phyloP scores from a whole-genome alignment of 2,113 vertebrate species.

The Ascaphus truei region DNA sequence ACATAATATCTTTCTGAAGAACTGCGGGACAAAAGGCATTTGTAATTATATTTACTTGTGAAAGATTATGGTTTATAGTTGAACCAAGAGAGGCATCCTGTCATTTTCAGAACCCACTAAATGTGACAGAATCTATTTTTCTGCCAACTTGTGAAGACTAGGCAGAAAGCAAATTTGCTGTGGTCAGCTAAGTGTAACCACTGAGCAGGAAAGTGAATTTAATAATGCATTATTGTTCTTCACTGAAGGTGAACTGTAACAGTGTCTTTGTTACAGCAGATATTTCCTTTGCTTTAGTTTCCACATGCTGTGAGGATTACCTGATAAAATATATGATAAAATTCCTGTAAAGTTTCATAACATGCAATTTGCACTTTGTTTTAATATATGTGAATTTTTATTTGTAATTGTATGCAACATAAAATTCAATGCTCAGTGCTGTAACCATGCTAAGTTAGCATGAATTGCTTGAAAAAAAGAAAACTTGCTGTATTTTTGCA shows the following conservation, averaged over 20 bases:
- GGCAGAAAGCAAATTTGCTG: constrained; percentile 99
- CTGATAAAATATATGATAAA: constrained; percentile 79
- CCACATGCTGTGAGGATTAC: constrained; percentile 73
- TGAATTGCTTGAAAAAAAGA: too few species aligned
- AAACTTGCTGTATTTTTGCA: too few species aligned
- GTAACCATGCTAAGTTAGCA: too few species aligned
- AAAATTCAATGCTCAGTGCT: too few species aligned
- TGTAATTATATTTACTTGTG: constrained; percentile 99
- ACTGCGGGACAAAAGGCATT: constrained; percentile 90
- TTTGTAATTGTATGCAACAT: neutral
- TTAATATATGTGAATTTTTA: constrained; percentile 66
- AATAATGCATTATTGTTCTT: constrained; percentile 99
- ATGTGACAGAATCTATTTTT: constrained; percentile 99
- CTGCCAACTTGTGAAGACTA: constrained; percentile 97
- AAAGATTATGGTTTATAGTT: constrained; percentile 88
- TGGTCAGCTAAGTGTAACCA: constrained; percentile 99
- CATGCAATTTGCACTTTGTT: constrained; percentile 64
- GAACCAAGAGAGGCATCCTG: constrained; percentile 97
- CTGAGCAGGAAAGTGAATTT: constrained; percentile 99
- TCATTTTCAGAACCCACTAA: constrained; percentile 99
- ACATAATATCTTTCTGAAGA: constrained; percentile 66
- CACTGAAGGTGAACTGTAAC: constrained; percentile 99
- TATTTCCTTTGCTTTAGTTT: constrained; percentile 76
- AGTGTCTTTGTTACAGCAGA: constrained; percentile 87
- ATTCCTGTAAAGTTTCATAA: constrained; percentile 73